Base-by-base conservation (phyloP, 2,888 invertebrate species). In the Eueremaeus valkanovi region DNA sequence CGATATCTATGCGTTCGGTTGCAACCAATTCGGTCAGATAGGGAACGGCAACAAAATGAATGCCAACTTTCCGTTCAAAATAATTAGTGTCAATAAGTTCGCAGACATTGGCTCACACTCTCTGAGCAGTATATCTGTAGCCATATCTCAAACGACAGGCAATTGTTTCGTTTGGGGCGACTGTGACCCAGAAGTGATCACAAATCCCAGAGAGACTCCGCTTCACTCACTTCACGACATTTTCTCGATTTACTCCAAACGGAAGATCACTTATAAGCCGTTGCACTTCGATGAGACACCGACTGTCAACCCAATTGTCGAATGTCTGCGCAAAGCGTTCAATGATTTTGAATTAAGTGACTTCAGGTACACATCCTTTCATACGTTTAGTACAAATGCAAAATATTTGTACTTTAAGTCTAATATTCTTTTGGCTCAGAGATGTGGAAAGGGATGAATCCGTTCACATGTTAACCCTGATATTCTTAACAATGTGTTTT, bases 91-190 rank as follows among this genome's bases (percentile, higher is more conserved):
- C 2, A 66, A 27, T 21, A 36, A 68, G 31, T 74, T 74, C 42
- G 21, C 27, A 16, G 33, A 63, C 13, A 74, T 74, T 27, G 74
- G 42, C 3, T 21, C 74, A 2, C 11, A 66, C 31, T 68, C 42
- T 36, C 36, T 42, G 1, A 49, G 66, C 29, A 66, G 42, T 33
- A 36, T 74, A 21, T 68, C 68, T 2, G 31, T 68, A 2, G 74
- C 74, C 24, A 13, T 66, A 2, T 40, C 68, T 13, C 70, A 72
- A 31, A 66, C 8, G 6, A n/a, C n/a, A n/a, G 74, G 74, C 8
- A 36, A 31, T 18, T 45, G 45, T 21, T 74, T n/a, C 31, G 74
- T 74, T 3, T 74, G 74, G 74, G 74, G 74, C 49, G 74, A 74
- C 11, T 70, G 66, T 45, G 58, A 27, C 21, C 5, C 5, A 11